A percentile compares a stretch with the other conserved stretches of the same genome.
These are phyloP conservation scores for Byasa hedistus DNA, from an alignment of 2,888 invertebrate species.

Conservation along the genomic window DNA sequence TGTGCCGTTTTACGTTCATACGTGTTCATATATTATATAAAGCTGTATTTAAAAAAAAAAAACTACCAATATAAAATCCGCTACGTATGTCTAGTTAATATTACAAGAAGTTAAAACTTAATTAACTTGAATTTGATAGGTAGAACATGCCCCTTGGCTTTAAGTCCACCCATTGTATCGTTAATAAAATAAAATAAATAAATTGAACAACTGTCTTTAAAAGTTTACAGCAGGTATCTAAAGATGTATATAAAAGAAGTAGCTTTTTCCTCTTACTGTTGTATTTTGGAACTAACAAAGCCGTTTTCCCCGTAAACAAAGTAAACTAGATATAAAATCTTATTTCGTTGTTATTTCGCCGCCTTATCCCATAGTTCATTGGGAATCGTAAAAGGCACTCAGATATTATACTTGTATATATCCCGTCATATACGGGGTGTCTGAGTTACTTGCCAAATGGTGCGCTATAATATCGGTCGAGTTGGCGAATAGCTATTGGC, in stretches of 20 bases:
- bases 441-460: constrained; percentile 67
- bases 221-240: no score
- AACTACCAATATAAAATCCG: no score
- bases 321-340: constrained; percentile 51
- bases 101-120: no score
- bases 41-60: no score
- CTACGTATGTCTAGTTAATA: no score
- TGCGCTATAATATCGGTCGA: constrained; percentile 63
- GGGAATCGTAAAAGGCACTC: constrained; percentile 49
- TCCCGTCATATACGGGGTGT: constrained; percentile 44
- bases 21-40: no score
- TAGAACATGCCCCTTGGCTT: no score
- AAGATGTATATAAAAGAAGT: neutral
- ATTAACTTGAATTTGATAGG: no score
- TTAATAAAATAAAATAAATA: no score
- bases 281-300: constrained; percentile 44
- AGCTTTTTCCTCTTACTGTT: constrained; percentile 38
- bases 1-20: constrained; percentile 9
- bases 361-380: constrained; percentile 44
- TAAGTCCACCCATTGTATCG: no score
- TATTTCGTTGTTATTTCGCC: constrained; percentile 53
- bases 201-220: no score
- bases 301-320: constrained; percentile 43
- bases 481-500: constrained; percentile 58
- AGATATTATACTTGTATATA: constrained; percentile 49